Conservation (phyloP, 2,888 invertebrate genomes). For the Serripes groenlandicus region DNA sequence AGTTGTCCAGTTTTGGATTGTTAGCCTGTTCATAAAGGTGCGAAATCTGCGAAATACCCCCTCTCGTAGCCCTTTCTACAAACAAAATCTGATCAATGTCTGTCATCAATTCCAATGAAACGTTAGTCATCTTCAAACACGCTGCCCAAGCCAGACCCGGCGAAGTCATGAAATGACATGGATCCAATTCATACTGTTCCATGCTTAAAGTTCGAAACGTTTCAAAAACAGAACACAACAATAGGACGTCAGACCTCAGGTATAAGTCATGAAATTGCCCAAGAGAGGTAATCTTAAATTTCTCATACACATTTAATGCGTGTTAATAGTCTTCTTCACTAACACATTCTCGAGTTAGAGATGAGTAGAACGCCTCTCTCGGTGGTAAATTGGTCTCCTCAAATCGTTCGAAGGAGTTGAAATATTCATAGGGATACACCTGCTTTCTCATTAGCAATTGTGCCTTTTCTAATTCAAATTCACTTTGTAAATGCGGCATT, state of each 20-base stretch:
- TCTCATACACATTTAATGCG: constrained; percentile 39
- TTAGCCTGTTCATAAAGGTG: constrained; percentile 48
- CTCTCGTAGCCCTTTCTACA: constrained; percentile 13
- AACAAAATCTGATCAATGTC: constrained; percentile 36
- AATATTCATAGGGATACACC: constrained; percentile 82
- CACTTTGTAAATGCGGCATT: constrained; percentile 32
- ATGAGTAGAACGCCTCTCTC: constrained; percentile 60
- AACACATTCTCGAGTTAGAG: constrained; percentile 37
- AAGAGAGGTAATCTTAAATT: constrained; percentile 22
- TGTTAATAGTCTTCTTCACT: constrained; percentile 59
- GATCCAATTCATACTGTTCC: constrained; percentile 70
- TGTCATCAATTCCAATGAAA: constrained; percentile 41
- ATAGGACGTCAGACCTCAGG: constrained; percentile 41
- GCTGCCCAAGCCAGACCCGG: constrained; percentile 75
- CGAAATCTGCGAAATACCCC: constrained; percentile 47
- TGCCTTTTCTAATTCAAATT: constrained; percentile 31
- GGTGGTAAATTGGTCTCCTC: constrained; percentile 17
- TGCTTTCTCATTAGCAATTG: constrained; percentile 72
- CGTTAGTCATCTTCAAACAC: constrained; percentile 36
- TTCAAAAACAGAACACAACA: constrained; percentile 46
- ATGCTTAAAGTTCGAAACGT: constrained; percentile 30
- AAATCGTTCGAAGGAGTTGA: constrained; percentile 65
- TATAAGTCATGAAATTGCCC: constrained; percentile 47
- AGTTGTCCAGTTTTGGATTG: constrained; percentile 37
- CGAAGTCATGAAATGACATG: constrained; percentile 75